Evolutionary conservation across 1,140 invertebrate genomes (phyloP).

Genomic region (Ceratoteleas bidentatus): DNA sequence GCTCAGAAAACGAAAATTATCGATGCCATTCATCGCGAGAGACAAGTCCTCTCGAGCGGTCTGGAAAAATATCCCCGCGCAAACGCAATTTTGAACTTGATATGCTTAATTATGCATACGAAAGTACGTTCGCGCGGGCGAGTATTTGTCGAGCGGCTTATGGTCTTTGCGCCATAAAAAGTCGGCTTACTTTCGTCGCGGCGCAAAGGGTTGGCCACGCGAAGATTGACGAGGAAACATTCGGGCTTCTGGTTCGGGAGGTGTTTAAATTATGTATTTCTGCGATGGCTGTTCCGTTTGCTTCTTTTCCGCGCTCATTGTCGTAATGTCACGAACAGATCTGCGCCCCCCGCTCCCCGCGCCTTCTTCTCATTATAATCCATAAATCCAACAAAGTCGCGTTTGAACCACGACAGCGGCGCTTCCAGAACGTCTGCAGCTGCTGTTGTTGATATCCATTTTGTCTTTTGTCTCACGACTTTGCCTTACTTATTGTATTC

Average conservation of each 20-base stretch:
- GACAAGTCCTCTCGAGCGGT: too few relatives aligned
- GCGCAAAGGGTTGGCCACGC: conserved; percentile 54
- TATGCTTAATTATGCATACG: conserved; percentile 53
- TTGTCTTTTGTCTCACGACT: conserved; percentile 72
- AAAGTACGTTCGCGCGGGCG: conserved; percentile 31
- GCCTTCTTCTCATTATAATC: conserved; percentile 76
- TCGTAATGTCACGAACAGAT: conserved; percentile 77
- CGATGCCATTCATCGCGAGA: too few relatives aligned
- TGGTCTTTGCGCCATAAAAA: conserved; percentile 49
- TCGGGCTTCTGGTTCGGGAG: conserved; percentile 47
- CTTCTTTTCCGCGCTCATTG: conserved; percentile 77
- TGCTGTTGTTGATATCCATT: conserved; percentile 74
- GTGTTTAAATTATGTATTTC: conserved; percentile 78
- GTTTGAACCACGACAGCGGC: conserved; percentile 69
- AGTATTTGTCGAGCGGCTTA: conserved; percentile 50
- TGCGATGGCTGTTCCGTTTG: conserved; percentile 75
- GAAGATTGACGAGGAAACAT: conserved; percentile 63
- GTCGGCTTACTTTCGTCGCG: conserved; percentile 57
- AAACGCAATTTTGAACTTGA: conserved; percentile 39
- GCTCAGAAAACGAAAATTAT: too few relatives aligned
- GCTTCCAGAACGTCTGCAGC: conserved; percentile 66
- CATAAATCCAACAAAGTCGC: conserved; percentile 79
- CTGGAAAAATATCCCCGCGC: conserved; percentile 8
- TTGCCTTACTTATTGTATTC: conserved; percentile 70
- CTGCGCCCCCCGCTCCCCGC: conserved; percentile 43